A percentile compares a stretch with the other conserved stretches of the same genome.
Conservation (phyloP, 2,888 invertebrate species). For the Heliconius sara region DNA sequence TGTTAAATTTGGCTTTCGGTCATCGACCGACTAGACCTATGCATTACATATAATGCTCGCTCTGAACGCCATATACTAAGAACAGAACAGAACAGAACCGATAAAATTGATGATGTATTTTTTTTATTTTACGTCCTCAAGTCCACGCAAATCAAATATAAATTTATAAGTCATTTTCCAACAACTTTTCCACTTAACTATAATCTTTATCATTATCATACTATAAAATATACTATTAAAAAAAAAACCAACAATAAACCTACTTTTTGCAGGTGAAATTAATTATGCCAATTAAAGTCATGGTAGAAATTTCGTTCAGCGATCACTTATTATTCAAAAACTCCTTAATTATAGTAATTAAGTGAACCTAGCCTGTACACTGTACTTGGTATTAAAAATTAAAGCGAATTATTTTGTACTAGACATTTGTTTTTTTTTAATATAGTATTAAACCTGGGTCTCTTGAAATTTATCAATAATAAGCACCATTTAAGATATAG, state of each 20-base stretch:
- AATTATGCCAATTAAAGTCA: slow-evolving; percentile 9
- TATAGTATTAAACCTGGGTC: neutral
- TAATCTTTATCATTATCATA: neutral
- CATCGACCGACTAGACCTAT: too few relatives aligned
- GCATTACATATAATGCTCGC: too few relatives aligned
- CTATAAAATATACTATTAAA: too few relatives aligned
- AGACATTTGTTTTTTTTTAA: neutral
- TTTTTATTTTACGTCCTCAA: too few relatives aligned
- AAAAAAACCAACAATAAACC: neutral
- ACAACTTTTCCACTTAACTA: neutral
- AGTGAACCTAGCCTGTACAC: slow-evolving; percentile 19
- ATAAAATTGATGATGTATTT: too few relatives aligned
- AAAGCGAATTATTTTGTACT: slow-evolving; percentile 2
- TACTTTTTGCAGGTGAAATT: slow-evolving; percentile 5
- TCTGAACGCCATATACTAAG: too few relatives aligned
- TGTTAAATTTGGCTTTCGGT: too few relatives aligned
- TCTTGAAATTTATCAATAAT: too few relatives aligned
- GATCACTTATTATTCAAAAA: slow-evolving; percentile 27
- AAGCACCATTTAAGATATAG: too few relatives aligned
- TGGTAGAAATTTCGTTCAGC: slow-evolving; percentile 11
- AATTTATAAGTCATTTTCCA: neutral
- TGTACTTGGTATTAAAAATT: slow-evolving; percentile 13
- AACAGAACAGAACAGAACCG: too few relatives aligned
- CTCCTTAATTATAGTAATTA: slow-evolving; percentile 31
- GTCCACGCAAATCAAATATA: too few relatives aligned